phyloP scores from a whole-genome alignment of 2,113 vertebrate species.

The Pristiophorus japonicus region DNA sequence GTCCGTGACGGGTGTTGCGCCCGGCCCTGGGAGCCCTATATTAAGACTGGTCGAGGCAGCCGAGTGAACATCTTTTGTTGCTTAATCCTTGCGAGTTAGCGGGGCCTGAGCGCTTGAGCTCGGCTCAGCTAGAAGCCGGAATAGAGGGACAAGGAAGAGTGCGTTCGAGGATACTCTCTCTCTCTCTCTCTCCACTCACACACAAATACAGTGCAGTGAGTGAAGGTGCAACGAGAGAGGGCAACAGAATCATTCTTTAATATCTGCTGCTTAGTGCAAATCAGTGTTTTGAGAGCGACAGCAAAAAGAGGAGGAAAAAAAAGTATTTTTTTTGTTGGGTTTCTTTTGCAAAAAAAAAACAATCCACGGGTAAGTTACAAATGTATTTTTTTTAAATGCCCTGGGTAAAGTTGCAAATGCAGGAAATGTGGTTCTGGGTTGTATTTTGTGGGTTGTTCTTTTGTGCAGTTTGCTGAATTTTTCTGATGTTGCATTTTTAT shows the following conservation, averaged over 20 bases:
- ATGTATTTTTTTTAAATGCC: background rate
- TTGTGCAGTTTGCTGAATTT: background rate
- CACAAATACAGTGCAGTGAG: background rate
- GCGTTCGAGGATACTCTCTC: background rate
- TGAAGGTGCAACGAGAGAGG: background rate
- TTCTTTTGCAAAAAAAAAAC: background rate
- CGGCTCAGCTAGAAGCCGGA: background rate
- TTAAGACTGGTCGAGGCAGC: slow-evolving; percentile 30
- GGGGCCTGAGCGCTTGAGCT: background rate
- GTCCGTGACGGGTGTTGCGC: background rate
- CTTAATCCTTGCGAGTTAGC: background rate
- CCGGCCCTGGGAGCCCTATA: background rate
- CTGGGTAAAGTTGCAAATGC: background rate
- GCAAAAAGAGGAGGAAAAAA: background rate
- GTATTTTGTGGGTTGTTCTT: background rate
- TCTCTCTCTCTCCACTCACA: background rate
- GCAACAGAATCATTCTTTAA: background rate
- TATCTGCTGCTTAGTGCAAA: background rate
- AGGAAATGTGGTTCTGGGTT: background rate
- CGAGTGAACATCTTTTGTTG: slow-evolving; percentile 31
- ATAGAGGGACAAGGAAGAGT: background rate
- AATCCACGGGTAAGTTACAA: background rate
- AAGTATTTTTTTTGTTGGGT: too few relatives aligned
- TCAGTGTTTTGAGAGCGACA: background rate
- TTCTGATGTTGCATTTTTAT: background rate